Conservation (phyloP, 2,113 vertebrate species). For the Nothobranchius furzeri region DNA sequence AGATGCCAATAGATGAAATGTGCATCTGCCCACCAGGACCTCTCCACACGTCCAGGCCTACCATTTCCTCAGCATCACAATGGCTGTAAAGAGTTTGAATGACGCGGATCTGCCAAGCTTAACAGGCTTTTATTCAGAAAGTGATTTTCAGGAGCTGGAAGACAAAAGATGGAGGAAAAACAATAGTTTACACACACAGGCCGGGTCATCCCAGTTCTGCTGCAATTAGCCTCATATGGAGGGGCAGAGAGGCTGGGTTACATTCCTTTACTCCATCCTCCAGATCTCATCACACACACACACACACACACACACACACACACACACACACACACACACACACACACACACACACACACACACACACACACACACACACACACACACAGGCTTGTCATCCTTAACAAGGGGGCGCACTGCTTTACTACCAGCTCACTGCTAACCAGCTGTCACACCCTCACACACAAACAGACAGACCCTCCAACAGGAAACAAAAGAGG, state of each 20-base stretch:
- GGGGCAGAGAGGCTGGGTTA: constrained; percentile 47
- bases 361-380: constrained; percentile 46
- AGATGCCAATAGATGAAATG: no score
- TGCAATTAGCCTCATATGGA: constrained; percentile 76
- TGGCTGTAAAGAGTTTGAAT: constrained; percentile 65
- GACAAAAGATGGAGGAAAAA: constrained; percentile 65
- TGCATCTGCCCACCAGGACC: no score
- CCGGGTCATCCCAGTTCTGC: constrained; percentile 55
- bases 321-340: no score
- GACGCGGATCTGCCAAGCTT: constrained; percentile 59
- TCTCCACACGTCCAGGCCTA: not conserved
- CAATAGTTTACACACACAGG: constrained; percentile 71
- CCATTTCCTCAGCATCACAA: constrained; percentile 67
- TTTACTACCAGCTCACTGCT: constrained; percentile 66
- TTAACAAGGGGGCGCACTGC: constrained; percentile 71
- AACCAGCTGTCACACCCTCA: constrained; percentile 62
- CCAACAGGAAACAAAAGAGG: not conserved
- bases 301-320: constrained; percentile 36
- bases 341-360: constrained; percentile 38
- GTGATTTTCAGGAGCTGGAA: constrained; percentile 54
- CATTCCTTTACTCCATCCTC: constrained; percentile 71
- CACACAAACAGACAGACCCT: constrained; percentile 1
- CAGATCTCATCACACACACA: constrained; percentile 50
- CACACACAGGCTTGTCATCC: constrained; percentile 51
- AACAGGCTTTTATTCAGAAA: constrained; percentile 65